Evolutionary conservation across 2,888 invertebrate species (phyloP).

Genomic region (Drosophila leonis): DNA sequence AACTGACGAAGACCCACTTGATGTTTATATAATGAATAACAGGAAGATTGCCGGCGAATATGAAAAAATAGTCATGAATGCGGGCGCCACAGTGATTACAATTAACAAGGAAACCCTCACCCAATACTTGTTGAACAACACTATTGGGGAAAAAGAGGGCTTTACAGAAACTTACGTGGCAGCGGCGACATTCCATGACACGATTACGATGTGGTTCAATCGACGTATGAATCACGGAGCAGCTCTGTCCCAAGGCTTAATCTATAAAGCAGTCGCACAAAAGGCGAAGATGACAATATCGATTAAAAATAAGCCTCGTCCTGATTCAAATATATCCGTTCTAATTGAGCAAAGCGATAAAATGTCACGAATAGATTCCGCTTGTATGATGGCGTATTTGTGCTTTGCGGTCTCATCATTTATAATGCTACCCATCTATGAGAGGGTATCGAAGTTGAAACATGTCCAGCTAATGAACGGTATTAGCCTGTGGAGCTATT

Average conservation of each 20-base stretch:
- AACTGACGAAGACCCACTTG: background rate
- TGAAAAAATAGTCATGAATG: slow-evolving; percentile 2
- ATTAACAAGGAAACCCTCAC: background rate
- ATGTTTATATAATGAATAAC: background rate
- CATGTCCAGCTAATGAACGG: slow-evolving; percentile 91
- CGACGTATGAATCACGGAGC: slow-evolving; percentile 44
- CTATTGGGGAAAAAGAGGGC: background rate
- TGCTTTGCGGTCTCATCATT: slow-evolving; percentile 83
- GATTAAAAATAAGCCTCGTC: slow-evolving; percentile 89
- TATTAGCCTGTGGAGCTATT: slow-evolving; percentile 88
- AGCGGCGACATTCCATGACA: slow-evolving; percentile 23
- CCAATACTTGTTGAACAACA: slow-evolving; percentile 19
- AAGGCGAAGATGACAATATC: slow-evolving; percentile 44
- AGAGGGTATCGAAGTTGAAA: slow-evolving; percentile 89
- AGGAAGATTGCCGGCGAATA: background rate
- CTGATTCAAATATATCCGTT: background rate
- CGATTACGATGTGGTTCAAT: slow-evolving; percentile 56
- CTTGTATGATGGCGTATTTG: slow-evolving; percentile 84
- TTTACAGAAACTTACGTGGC: slow-evolving; percentile 22
- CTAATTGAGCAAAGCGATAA: rapidly evolving
- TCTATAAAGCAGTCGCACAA: slow-evolving; percentile 49
- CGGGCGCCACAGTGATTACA: slow-evolving; percentile 14
- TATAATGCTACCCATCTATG: slow-evolving; percentile 87
- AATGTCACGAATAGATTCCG: rapidly evolving
- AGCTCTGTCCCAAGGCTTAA: slow-evolving; percentile 40